Base-by-base conservation (phyloP, 2,888 invertebrate species). In the Serrognathus titanus region DNA sequence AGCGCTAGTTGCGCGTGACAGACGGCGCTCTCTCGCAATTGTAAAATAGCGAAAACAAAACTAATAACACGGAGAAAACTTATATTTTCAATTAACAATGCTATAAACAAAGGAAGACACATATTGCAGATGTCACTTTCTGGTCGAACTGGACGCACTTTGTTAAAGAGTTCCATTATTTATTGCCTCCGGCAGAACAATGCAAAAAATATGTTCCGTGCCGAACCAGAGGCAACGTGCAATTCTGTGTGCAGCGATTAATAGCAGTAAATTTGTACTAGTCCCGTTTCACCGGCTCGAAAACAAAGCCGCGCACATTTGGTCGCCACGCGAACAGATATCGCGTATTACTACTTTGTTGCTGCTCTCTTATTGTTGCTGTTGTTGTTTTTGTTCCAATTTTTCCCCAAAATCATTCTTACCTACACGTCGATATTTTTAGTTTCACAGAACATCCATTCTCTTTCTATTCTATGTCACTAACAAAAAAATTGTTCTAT, bases 131-230 rank as follows among this genome's bases (percentile, higher is more conserved):
- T 58, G 58, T 58, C 58, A 58, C 58, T 58, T 58, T 58, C 58
- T 53, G 54, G 55, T 58, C 51, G 59, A 58, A 57, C 57, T 57
- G 60, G 60, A 57, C 71, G 73, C 71, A 73, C 71, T 73, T 73
- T 73, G 73, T 74, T 73, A 73, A 75, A 74, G 75, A 74, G 74
- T 71, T 74, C 72, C 73, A 75, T 76, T 76, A 76, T 75, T 75
- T 74, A 74, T 75, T 69, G 73, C 73, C 71, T 57, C 59, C 61
- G 61, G 63, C 53, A 48, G 60, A 59, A 61, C 63, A 63, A 63
- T 61, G 56, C 60, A 63, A 74, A 75, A 74, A 75, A 74, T 75
- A 75, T 74, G 73, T 73, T 73, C 72, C 68, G 65, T 69, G 71
- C 72, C 70, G 72, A 69, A 70, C 71, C 71, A 70, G 72, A 70